Base-by-base conservation (phyloP, 2,113 vertebrate genomes). In the Lophura nycthemera region DNA sequence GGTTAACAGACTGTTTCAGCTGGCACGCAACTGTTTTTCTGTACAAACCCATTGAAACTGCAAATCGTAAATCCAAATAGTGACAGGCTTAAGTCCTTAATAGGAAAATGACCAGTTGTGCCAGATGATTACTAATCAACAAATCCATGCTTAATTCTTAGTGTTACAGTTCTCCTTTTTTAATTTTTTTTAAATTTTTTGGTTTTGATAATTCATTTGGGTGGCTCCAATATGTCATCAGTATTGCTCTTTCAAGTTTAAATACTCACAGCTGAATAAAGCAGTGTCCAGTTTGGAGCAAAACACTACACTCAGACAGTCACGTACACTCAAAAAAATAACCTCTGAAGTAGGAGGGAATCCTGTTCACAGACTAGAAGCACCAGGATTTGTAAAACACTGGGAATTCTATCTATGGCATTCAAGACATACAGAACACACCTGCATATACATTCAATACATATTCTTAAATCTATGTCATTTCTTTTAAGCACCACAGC, bases 211-310 rank as follows among this genome's bases (percentile, higher is more conserved):
- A 32, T 60, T 75, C 43, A 17, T 11, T 25, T 36, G 36, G 52
- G 10, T 85, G 11, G 6, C 1, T 1, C 13, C 24, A 72, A 22
- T 17, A 32, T 1, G 9, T 56, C 30, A 32, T 17, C 1, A 1
- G 32, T 66, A 71, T 22, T 48, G 22, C 30, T 65, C 40, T 66
- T 54, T 71, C 22, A 43, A 38, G 22, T 45, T 61, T 50, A 47
- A 63, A 66, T 13, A 70, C 4, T 42, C 13, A 40, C 19, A 81
- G 64, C 15, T 72, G 40, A 88, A 61, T 38, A 72, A 48, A 61
- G 40, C 34, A 66, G 24, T 15, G 32, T n/a, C 13, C 32, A 45
- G 10, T 81, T 54, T n/a, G 25, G 30, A 72, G 20, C 30, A 72
- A 86, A 61, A 24, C 32, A n/a, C 40, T 43, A n/a, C 34, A 38